Base-by-base conservation (phyloP, 1,140 invertebrate species). In the Tachypleus tridentatus region DNA sequence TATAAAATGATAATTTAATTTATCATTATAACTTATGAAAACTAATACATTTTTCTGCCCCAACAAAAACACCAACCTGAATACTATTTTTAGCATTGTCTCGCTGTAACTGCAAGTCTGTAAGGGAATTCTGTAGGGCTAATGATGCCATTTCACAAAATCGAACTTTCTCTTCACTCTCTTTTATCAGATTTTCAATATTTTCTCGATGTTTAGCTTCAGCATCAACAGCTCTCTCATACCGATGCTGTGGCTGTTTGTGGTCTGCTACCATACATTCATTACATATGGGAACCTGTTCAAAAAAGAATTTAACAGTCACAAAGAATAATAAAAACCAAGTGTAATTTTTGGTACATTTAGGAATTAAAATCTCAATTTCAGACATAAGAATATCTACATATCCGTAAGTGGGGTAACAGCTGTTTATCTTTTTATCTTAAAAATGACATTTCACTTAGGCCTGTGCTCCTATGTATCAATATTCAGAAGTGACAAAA, bases 71-170 rank as follows among this genome's bases (percentile, higher is more conserved):
- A 56, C 58, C 57, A 60, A 69, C 68, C 53, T 87, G 83, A 68
- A 96, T 91, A 52, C 89, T 80, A 72, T 83, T 85, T 72, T 86
- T 87, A n/a, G 89, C 90, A 74, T 87, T 85, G 74, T 93, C 90
- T 67, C 87, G 84, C 75, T 93, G 89, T 70, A 84, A 81, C 75
- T 93, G 87, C 47, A 94, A 75, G 66, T 94, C 91, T 62, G 86
- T 86, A n/a, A 95, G 77, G 48, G 85, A 84, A 72, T 84, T 87
- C 70, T 88, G 85, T 54, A 93, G 77, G 66, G 83, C 84, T 50
- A 80, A 80, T 6, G 85, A 85, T 53, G 86, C 83, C 71, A 87
- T 85, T 71, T 87, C 86, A 73, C 88, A 91, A 63, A 86, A 83
- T 3, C 82, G 78, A 8, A 89, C 83, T 72, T 87, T 87, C 52